Evolutionary conservation across 2,113 vertebrate genomes (phyloP), one percentile per base, ranked within the genome.

Genomic region (Pangasianodon gigas): DNA sequence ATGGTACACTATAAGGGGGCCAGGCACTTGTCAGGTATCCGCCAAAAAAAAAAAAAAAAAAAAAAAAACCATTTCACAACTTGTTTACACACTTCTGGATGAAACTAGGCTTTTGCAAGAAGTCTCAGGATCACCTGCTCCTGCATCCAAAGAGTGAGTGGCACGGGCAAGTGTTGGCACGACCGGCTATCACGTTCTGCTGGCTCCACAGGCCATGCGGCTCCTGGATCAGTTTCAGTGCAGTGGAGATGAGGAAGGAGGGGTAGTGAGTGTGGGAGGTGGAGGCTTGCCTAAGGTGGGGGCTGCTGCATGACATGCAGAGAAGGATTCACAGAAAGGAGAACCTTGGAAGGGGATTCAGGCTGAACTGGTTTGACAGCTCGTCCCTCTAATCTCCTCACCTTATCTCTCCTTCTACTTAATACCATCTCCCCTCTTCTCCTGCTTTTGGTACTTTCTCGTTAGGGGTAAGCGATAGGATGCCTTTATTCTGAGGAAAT

Each of bases 161-260:
- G 91, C 93, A 92, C 88, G 69, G 90, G 90, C 91, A 92, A 91
- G 90, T 90, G 91, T 89, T 91, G 86, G 84, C 88, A 86, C 67
- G 77, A 74, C 44, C 37, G 69, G 90, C 88, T 90, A 91, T 90
- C 90, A 83, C 74, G 90, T 92, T 91, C 75, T 89, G 91, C 90
- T 89, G 85, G 86, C 90, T 90, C 82, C 41, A 91, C 88, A 91
- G 90, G 88, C 79, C 91, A 37, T 56, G 82, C 84, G 37, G 87
- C 79, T 84, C 46, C 90, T 84, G 83, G 88, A 92, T 93, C 92
- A 56, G 90, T 91, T 93, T 90, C 92, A 92, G 87, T 69, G 74
- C 65, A 80, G 89, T 79, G 81, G 54, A 84, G 77, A 79, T 75
- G 81, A 65, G 41, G 75, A 51, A 74, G 86, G 86, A 71, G 90